A percentile compares a stretch with the other conserved stretches of the same genome.
Evolutionary conservation across 2,113 vertebrate genomes (phyloP).

Genomic region (Oceanites oceanicus): DNA sequence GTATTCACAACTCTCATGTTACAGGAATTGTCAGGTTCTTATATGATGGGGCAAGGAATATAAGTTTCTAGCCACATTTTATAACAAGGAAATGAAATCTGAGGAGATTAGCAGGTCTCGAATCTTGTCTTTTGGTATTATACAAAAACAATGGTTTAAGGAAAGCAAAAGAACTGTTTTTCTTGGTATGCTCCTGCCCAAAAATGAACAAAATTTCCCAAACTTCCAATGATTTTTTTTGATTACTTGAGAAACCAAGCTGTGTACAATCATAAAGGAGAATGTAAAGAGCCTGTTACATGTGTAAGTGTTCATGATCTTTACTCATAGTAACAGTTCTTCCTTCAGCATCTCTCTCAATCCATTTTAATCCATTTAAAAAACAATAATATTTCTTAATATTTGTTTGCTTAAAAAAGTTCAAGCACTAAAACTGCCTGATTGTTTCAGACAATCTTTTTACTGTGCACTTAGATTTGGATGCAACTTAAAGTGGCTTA

Average conservation of each 20-base stretch:
- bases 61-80: neutral
- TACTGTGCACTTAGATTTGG: neutral
- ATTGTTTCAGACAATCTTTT: neutral
- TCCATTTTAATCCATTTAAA: neutral
- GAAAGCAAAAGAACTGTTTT: neutral
- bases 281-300: neutral
- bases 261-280: neutral
- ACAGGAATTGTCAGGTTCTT: neutral
- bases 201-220: neutral
- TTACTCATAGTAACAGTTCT: neutral
- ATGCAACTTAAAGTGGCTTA: neutral
- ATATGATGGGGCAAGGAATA: neutral
- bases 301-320: neutral
- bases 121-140: neutral
- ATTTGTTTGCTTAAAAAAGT: neutral
- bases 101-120: neutral
- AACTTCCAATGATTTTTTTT: neutral
- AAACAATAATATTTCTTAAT: neutral
- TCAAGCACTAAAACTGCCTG: too few relatives aligned
- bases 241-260: neutral
- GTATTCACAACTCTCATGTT: neutral
- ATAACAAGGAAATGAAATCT: neutral
- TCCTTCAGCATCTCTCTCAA: neutral
- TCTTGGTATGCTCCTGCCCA: neutral
- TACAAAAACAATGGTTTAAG: neutral